These are phyloP conservation scores for Eumaeus atala DNA, from an alignment of 1,140 invertebrate species.

Conservation along the genomic window DNA sequence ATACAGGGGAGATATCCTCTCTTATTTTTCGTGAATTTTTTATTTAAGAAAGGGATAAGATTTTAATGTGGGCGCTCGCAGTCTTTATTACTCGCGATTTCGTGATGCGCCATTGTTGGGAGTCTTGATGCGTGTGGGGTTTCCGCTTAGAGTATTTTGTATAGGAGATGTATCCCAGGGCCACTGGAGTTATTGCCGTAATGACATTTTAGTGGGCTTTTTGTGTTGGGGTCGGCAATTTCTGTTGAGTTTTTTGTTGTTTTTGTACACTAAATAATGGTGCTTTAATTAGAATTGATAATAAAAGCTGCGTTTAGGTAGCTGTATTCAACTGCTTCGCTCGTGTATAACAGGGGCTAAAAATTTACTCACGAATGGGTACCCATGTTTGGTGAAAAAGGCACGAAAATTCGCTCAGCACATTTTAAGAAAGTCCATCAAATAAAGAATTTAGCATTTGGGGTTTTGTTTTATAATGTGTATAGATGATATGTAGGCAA, in stretches of 20 bases:
- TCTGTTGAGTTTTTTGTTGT: constrained; percentile 24
- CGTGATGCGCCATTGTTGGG: constrained; percentile 64
- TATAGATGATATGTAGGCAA: too few species aligned
- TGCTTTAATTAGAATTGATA: too few species aligned
- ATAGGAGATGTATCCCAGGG: constrained; percentile 39
- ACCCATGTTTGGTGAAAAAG: too few species aligned
- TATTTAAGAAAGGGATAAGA: constrained; percentile 75
- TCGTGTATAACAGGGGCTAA: too few species aligned
- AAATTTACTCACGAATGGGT: too few species aligned
- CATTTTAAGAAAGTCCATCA: too few species aligned
- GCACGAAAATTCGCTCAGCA: too few species aligned
- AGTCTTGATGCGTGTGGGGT: constrained; percentile 66
- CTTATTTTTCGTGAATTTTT: constrained; percentile 74
- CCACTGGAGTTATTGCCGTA: constrained; percentile 15
- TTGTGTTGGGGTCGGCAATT: constrained; percentile 46
- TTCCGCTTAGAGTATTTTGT: constrained; percentile 70
- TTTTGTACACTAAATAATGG: too few species aligned
- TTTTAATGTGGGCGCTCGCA: constrained; percentile 68
- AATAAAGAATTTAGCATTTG: too few species aligned
- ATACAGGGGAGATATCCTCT: constrained; percentile 67
- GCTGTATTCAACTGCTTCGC: too few species aligned
- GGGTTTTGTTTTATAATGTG: too few species aligned
- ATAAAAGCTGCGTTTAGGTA: too few species aligned
- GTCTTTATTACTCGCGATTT: constrained; percentile 68
- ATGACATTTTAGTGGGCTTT: constrained; percentile 45